Conservation (phyloP, 1,140 invertebrate species). For the Pectinophora gossypiella region DNA sequence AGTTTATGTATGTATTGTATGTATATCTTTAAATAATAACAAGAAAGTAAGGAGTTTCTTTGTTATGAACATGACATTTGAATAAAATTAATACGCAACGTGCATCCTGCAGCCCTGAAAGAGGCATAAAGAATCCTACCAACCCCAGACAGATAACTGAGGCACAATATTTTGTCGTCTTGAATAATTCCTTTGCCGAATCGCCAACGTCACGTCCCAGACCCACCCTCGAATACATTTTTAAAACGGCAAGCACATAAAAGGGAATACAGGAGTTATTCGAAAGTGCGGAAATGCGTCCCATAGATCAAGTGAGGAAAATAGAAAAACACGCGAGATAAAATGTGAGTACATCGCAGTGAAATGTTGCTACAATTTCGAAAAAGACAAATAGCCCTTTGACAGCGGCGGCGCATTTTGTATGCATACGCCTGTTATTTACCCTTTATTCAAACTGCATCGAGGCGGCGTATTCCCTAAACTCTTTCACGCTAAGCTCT, state of each 20-base stretch:
- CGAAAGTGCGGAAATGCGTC: constrained; percentile 64
- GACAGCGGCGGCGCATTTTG: not conserved
- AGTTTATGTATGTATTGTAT: no score
- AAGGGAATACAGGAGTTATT: constrained; percentile 56
- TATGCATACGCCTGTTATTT: constrained; percentile 1
- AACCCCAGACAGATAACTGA: not conserved
- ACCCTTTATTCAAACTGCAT: constrained; percentile 1
- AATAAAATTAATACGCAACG: not conserved
- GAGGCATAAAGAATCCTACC: not conserved
- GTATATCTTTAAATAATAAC: no score
- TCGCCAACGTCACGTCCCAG: constrained; percentile 1
- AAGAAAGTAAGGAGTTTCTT: no score
- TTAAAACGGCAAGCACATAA: constrained; percentile 55
- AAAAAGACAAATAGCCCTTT: constrained; percentile 4
- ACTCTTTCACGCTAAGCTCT: not conserved
- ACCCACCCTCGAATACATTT: constrained; percentile 48
- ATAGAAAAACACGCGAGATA: constrained; percentile 56
- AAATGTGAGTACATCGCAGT: constrained; percentile 48
- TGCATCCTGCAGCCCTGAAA: not conserved
- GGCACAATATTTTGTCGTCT: not conserved
- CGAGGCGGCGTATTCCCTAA: not conserved
- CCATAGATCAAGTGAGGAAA: constrained; percentile 60
- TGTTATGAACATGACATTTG: no score
- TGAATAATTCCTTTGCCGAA: constrained; percentile 4
- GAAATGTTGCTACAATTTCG: constrained; percentile 48